Conservation (phyloP, 2,888 invertebrate genomes). For the Agrochola lychnidis region DNA sequence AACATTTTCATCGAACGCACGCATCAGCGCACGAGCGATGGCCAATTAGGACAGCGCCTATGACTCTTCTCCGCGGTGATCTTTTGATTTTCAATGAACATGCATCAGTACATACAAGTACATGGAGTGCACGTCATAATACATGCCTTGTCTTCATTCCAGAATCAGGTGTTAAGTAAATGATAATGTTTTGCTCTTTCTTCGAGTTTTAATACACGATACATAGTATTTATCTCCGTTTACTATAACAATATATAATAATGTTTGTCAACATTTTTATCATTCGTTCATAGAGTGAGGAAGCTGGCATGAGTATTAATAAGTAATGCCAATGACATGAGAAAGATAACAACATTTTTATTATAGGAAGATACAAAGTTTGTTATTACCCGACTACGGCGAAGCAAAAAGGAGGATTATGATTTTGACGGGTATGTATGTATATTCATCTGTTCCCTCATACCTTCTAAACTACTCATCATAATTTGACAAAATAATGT, state of each 20-base stretch:
- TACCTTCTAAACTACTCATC: no score
- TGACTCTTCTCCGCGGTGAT: no score
- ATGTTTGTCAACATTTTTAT: slow-evolving; percentile 55
- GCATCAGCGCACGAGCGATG: no score
- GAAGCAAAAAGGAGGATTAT: no score
- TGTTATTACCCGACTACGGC: no score
- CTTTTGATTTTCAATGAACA: background rate
- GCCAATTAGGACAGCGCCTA: no score
- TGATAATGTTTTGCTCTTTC: background rate
- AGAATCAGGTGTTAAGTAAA: slow-evolving; percentile 7
- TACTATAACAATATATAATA: slow-evolving; percentile 4
- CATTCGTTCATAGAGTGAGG: slow-evolving; percentile 29
- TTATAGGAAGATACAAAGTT: slow-evolving; percentile 1
- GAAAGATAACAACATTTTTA: slow-evolving; percentile 35
- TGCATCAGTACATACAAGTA: background rate
- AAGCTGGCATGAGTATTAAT: slow-evolving; percentile 35
- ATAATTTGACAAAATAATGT: no score
- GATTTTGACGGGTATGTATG: no score
- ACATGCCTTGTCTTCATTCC: background rate
- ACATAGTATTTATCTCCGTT: slow-evolving; percentile 4
- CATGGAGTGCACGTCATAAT: background rate
- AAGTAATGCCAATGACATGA: slow-evolving; percentile 45
- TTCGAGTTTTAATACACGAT: background rate
- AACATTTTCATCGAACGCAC: no score
- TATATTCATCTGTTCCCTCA: no score